Base-by-base conservation (phyloP, 30 jellyfish, hydroid and myxozoan genomes). In the Morbakka virulenta region DNA sequence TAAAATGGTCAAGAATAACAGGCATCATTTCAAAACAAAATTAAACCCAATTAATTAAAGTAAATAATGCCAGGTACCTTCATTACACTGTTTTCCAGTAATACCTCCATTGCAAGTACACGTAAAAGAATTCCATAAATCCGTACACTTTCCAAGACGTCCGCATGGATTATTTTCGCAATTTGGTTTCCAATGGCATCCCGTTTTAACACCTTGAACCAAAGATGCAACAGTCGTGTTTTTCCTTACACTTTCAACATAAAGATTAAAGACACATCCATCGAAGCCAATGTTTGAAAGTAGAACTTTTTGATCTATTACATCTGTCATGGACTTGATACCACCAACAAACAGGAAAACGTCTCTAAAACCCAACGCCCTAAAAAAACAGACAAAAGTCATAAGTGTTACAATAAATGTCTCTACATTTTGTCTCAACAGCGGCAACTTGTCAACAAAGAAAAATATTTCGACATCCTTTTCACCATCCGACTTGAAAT, bases 61-160 rank as follows among this genome's bases (percentile, higher is more conserved):
- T n/a, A n/a, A n/a, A n/a, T n/a, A n/a, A n/a, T n/a, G n/a, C n/a
- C n/a, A n/a, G n/a, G n/a, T 76, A 89, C 97, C 97, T 82, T 68
- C 87, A 28, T 50, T 9, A 63, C 97, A 89, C 2, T 79, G 26
- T n/a, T 65, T 78, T 1, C 95, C 95, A 29, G 82, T 2, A 32
- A 28, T 76, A n/a, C 97, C 97, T 21, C 47, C 52, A 0, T 78
- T 23, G 36, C 97, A 89, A 9, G 64, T 86, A 51, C 97, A 89
- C 35, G 64, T 83, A 23, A 50, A 63, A n/a, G 78, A 82, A 2
- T 33, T 28, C 97, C 97, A 89, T 64, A 53, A 66, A 67, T 77
- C 87, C 21, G 77, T 24, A 76, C 97, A 89, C 51, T 72, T 26
- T 32, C 94, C 95, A 17, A 50, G 35, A 13, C 21, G 52, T 51